Conservation (phyloP, 2,797 vertebrate species). For the Allobates femoralis region DNA sequence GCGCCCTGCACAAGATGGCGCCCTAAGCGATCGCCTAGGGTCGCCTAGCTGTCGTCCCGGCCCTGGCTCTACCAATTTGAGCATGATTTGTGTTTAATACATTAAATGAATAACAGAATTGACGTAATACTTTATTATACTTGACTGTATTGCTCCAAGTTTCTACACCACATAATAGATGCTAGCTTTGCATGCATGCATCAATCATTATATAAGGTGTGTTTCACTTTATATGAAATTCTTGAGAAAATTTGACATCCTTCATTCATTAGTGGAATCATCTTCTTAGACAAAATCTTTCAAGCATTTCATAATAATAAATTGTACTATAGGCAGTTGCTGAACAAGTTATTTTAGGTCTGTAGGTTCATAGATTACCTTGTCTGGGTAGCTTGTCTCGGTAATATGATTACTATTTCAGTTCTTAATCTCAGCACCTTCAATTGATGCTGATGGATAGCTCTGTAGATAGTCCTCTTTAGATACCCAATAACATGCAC, state of each 20-base stretch:
- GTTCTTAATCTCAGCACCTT: conserved; percentile 51
- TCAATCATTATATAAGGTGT: background rate
- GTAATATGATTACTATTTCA: conserved; percentile 54
- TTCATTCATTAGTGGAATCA: background rate
- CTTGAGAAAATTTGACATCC: background rate
- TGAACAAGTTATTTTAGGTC: conserved; percentile 37
- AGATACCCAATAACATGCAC: conserved; percentile 22
- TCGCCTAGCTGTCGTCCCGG: no score
- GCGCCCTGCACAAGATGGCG: no score
- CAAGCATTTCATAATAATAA: background rate
- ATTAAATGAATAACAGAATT: background rate
- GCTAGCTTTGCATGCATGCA: background rate
- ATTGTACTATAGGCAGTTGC: background rate
- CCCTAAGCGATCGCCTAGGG: no score
- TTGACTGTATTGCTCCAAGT: background rate
- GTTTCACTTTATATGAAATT: background rate
- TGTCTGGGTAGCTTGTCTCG: conserved; percentile 40
- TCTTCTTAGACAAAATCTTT: background rate
- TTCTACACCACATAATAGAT: background rate
- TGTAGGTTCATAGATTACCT: conserved; percentile 30
- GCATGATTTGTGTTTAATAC: no score
- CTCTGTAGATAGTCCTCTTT: conserved; percentile 35
- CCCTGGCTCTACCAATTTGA: no score
- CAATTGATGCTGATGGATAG: conserved; percentile 52
- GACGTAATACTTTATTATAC: background rate